Base-by-base conservation (phyloP, 2,797 vertebrate species). In the Enteromius viviparus region DNA sequence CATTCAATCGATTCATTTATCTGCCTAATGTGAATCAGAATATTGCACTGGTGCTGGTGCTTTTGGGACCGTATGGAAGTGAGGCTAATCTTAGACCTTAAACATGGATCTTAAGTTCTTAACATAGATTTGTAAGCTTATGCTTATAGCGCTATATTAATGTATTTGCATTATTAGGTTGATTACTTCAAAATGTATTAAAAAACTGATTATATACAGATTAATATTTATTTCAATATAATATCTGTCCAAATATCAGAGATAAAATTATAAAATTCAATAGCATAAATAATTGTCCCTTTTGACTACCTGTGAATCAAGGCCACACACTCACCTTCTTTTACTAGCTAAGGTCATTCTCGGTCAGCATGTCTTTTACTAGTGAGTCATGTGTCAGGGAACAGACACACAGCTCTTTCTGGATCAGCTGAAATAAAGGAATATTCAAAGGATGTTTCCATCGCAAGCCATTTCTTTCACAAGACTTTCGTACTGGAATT, bases 1-100 rank as follows among this genome's bases (percentile, higher is more conserved):
- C 80, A 74, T 75, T 81, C 8, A 74, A 11, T 51, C 4, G n/a
- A 66, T 76, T 66, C 6, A 40, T 81, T 74, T 21, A 72, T 81
- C 58, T 51, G 45, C 29, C 21, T 26, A 66, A 66, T 65, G 80
- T 66, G 71, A 76, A 55, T 76, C 29, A 66, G 69, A 72, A 66
- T 65, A 66, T 65, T 66, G 60, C 34, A 40, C 47, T 26, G 65
- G 32, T 29, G 60, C 58, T 81, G 58, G 32, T 37, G 79, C 53
- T 72, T 9, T 51, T 19, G 9, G 68, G 55, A 51, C 6, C 6
- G 49, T 64, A 12, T 19, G 40, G 55, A 81, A 45, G 21, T 32
- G 6, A 42, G 49, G 34, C 68, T 74, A 72, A 64, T 69, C 7
- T 79, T 53, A 68, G 51, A 47, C 15, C 9, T 42, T 49, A 15